Conservation (phyloP, 2,888 invertebrate species). For the Melieria omissa region DNA sequence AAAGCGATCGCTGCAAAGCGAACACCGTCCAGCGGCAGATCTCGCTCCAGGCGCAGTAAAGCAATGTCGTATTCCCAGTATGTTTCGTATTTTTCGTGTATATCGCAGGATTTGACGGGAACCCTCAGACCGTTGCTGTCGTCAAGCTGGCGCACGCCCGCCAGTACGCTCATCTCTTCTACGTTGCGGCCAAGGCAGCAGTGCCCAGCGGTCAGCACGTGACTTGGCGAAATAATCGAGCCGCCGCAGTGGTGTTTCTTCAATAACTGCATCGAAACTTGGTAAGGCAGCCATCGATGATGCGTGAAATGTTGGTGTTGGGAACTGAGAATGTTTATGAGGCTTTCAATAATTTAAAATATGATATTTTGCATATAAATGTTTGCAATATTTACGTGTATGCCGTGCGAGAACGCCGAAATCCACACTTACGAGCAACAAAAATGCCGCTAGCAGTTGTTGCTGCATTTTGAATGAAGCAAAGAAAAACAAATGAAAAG, state of each 20-base stretch:
- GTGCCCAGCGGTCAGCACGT: slow-evolving; percentile 64
- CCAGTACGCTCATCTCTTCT: slow-evolving; percentile 53
- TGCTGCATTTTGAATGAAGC: no score
- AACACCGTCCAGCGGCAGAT: slow-evolving; percentile 52
- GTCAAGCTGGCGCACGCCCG: slow-evolving; percentile 55
- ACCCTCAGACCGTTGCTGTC: slow-evolving; percentile 50
- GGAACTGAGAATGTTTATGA: no score
- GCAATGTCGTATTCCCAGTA: slow-evolving; percentile 65
- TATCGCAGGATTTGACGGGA: slow-evolving; percentile 49
- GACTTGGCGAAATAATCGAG: slow-evolving; percentile 57
- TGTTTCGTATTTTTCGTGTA: slow-evolving; percentile 65
- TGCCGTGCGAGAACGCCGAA: no score
- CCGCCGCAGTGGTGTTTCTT: slow-evolving; percentile 62
- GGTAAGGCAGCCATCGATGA: slow-evolving; percentile 64
- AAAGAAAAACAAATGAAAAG: no score
- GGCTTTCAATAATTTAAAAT: no score
- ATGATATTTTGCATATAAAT: no score
- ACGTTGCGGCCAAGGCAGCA: slow-evolving; percentile 57
- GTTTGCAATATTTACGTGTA: no score
- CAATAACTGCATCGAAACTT: slow-evolving; percentile 61
- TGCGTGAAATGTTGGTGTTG: slow-evolving; percentile 44
- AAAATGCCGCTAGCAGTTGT: no score
- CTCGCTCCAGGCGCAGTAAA: slow-evolving; percentile 53
- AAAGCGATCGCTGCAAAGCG: slow-evolving; percentile 65
- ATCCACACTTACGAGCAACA: no score